A percentile compares a stretch with the other conserved stretches of the same genome.
Evolutionary conservation across 2,113 vertebrate genomes (phyloP).

Genomic region (Tyrannus savana): DNA sequence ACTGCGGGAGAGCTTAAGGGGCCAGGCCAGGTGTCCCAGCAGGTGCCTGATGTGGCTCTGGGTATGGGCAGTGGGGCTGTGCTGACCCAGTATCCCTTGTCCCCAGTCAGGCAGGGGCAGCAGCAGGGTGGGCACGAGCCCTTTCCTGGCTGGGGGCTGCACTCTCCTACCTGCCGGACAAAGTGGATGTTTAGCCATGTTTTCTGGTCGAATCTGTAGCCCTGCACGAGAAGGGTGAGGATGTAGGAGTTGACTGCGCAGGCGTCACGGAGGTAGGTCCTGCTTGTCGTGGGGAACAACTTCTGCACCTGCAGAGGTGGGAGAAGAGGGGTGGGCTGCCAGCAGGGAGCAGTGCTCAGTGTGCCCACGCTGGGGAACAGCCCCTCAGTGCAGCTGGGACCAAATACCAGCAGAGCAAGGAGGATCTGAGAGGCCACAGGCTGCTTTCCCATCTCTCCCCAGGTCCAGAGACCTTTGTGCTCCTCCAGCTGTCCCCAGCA

Average conservation of each 20-base stretch:
- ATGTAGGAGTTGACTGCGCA: constrained; percentile 78
- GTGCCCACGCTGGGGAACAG: neutral
- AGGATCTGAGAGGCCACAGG: accelerated
- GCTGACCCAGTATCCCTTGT: accelerated
- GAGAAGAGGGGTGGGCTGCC: neutral
- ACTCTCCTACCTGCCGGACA: constrained; percentile 74
- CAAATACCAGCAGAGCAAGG: accelerated
- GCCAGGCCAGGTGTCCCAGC: neutral
- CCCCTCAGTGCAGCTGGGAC: neutral
- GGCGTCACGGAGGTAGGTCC: constrained; percentile 70
- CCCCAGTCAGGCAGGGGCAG: neutral
- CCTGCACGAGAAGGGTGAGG: constrained; percentile 77
- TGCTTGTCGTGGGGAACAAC: neutral
- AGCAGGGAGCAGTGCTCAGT: neutral
- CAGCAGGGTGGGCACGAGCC: neutral
- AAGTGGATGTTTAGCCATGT: constrained; percentile 82
- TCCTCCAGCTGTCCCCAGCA: neutral
- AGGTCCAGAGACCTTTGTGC: neutral
- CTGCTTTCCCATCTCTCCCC: neutral
- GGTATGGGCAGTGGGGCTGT: accelerated
- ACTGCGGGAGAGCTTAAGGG: neutral
- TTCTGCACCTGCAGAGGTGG: constrained; percentile 61
- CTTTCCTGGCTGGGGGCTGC: neutral
- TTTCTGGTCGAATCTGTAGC: constrained; percentile 77
- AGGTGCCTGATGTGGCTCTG: neutral